phyloP scores from a whole-genome alignment of 2,797 vertebrate genomes.

The Echiichthys vipera region DNA sequence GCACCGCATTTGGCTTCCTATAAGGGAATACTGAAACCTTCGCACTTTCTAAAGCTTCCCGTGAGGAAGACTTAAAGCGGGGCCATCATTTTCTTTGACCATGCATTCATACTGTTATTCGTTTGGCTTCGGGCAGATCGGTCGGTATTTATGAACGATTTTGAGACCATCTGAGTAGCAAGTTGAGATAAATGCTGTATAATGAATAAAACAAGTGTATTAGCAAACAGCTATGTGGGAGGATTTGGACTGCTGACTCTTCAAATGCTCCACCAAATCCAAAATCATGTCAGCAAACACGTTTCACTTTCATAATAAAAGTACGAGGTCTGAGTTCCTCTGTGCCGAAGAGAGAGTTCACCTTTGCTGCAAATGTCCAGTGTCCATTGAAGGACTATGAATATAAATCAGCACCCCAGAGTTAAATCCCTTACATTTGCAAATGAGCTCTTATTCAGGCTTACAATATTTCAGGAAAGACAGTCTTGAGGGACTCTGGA shows the following conservation, averaged over 20 bases:
- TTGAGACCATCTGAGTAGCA: conserved; percentile 2
- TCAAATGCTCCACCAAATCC: background rate
- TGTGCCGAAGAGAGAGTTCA: background rate
- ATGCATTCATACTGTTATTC: conserved; percentile 3
- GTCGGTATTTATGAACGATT: background rate
- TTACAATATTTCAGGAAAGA: background rate
- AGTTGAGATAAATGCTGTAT: background rate
- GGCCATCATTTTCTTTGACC: conserved; percentile 15
- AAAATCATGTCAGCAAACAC: background rate
- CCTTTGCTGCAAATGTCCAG: background rate
- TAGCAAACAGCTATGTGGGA: conserved; percentile 1
- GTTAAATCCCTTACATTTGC: background rate
- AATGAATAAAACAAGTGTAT: conserved; percentile 5
- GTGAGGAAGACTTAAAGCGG: background rate
- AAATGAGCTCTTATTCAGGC: background rate
- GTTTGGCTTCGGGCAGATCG: background rate
- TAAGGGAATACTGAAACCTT: conserved; percentile 5
- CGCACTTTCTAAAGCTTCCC: conserved; percentile 11
- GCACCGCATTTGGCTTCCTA: background rate
- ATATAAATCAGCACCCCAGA: background rate
- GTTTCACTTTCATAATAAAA: background rate
- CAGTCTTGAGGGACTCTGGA: background rate
- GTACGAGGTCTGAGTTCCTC: background rate
- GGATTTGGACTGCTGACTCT: background rate
- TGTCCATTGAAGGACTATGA: background rate